These are phyloP conservation scores for Antedon mediterranea DNA, from an alignment of 53 echinoderm and acorn worm species.

Conservation along the genomic window DNA sequence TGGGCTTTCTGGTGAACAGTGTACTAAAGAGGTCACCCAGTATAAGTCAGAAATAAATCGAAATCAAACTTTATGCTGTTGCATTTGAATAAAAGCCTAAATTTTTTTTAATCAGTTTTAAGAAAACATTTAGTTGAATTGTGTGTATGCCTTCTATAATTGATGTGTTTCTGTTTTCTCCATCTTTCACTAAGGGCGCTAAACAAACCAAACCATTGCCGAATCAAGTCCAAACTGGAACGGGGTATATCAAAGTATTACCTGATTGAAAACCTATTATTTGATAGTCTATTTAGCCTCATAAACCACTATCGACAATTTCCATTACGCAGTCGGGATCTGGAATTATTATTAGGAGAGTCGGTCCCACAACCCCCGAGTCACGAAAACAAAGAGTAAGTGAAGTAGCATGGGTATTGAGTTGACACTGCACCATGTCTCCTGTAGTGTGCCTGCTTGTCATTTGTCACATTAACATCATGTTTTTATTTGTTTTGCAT, in stretches of 20 bases:
- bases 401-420: constrained; percentile 9
- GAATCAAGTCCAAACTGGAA: constrained; percentile 96
- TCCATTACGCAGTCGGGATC: constrained; percentile 69
- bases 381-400: constrained; percentile 99
- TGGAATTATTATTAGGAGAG: constrained; percentile 66
- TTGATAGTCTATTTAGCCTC: constrained; percentile 91
- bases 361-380: constrained; percentile 93
- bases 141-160: too few relatives aligned
- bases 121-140: too few relatives aligned
- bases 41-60: too few relatives aligned
- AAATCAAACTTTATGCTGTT: too few relatives aligned
- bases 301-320: constrained; percentile 90
- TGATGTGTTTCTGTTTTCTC: not conserved
- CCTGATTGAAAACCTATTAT: constrained; percentile 86
- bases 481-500: not conserved
- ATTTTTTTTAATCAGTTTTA: too few relatives aligned
- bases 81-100: too few relatives aligned
- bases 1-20: too few relatives aligned
- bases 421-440: not conserved
- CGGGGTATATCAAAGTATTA: constrained; percentile 92
- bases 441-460: not conserved
- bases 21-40: too few relatives aligned
- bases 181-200: constrained; percentile 45
- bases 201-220: constrained; percentile 86
- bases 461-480: not conserved